Percentiles rank a stretch among this genome's conserved stretches.
These are phyloP conservation scores for Astatotilapia flaviijosephi DNA, from an alignment of 2,113 vertebrate species.

Conservation along the genomic window DNA sequence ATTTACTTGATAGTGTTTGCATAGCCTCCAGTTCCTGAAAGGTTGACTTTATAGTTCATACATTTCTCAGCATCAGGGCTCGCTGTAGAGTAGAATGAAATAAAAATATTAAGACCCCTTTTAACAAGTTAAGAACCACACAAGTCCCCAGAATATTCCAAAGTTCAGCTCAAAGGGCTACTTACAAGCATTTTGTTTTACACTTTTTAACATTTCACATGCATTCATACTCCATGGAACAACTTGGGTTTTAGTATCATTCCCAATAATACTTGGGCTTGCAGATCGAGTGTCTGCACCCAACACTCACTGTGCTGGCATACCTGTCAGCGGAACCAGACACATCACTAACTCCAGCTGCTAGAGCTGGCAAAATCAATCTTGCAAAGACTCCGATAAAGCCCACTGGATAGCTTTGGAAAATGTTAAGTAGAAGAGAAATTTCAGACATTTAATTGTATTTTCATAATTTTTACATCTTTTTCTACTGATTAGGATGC, in stretches of 20 bases:
- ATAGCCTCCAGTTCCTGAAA: not conserved
- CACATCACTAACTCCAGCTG: not conserved
- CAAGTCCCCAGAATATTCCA: not conserved
- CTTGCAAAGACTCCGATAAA: not conserved
- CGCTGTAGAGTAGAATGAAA: not conserved
- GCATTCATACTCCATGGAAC: not conserved
- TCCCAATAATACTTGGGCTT: not conserved
- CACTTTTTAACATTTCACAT: not conserved
- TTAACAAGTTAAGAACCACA: not conserved
- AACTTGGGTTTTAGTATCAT: accelerated
- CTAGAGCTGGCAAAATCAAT: not conserved
- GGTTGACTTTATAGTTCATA: not conserved
- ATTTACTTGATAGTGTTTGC: not conserved
- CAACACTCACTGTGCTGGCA: not conserved
- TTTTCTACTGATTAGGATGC: not conserved
- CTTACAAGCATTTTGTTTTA: not conserved
- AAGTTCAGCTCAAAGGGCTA: not conserved
- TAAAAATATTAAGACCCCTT: not conserved
- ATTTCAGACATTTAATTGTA: not conserved
- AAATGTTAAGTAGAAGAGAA: not conserved
- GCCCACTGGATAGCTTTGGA: not conserved
- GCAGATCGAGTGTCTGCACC: not conserved
- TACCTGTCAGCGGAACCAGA: not conserved
- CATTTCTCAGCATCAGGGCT: not conserved
- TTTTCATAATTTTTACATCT: not conserved